These are phyloP conservation scores for Poeciliopsis turrubarensis DNA, from an alignment of 2,113 vertebrate species.

Conservation along the genomic window DNA sequence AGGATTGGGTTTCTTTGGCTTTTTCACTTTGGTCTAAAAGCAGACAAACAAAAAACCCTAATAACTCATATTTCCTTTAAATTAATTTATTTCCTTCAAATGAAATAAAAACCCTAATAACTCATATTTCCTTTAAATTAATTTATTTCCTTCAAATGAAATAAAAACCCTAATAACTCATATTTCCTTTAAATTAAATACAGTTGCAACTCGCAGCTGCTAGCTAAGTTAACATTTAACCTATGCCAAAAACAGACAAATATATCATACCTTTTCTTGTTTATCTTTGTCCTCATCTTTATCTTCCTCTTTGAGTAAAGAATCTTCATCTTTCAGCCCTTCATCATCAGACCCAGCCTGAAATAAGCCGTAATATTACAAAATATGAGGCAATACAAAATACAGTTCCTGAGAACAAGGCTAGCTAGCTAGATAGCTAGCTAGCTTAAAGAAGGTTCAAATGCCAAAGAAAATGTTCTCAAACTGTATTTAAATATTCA, in stretches of 20 bases:
- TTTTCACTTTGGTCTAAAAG: constrained; percentile 60
- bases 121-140: background rate
- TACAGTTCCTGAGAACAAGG: background rate
- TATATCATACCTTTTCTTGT: constrained; percentile 24
- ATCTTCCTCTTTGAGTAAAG: constrained; percentile 35
- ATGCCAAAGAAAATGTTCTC: background rate
- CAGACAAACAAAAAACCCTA: background rate
- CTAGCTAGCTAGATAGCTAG: too few relatives aligned
- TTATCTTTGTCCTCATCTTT: constrained; percentile 38
- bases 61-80: background rate
- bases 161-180: background rate
- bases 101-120: too few relatives aligned
- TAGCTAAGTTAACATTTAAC: background rate
- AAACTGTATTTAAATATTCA: background rate
- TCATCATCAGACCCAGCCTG: constrained; percentile 58
- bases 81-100: too few relatives aligned
- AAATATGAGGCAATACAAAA: background rate
- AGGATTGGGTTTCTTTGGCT: constrained; percentile 60
- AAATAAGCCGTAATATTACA: background rate
- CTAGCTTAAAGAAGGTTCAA: too few relatives aligned
- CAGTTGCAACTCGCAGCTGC: background rate
- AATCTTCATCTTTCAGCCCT: constrained; percentile 30
- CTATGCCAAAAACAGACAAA: background rate
- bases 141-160: too few relatives aligned
- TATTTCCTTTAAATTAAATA: background rate